Conservation (phyloP, 2,888 invertebrate genomes). For the Choreutis nemorana region DNA sequence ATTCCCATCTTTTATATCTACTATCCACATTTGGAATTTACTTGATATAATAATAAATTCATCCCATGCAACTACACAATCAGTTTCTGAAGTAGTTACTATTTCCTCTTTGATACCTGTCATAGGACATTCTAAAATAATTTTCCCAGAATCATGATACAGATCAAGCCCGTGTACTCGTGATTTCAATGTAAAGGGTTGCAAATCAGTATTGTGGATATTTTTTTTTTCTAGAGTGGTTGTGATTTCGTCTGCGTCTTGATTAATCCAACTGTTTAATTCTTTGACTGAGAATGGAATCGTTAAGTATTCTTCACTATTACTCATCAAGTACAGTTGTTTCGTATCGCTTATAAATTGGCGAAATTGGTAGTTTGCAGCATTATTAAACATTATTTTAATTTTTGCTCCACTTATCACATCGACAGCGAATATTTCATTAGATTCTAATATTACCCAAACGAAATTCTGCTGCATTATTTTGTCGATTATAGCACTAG, state of each 20-base stretch:
- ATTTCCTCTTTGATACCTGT: conserved; percentile 30
- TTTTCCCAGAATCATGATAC: conserved; percentile 18
- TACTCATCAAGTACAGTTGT: conserved; percentile 31
- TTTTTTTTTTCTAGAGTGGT: conserved; percentile 25
- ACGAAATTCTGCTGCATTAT: too few relatives aligned
- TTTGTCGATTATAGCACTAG: too few relatives aligned
- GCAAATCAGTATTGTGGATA: conserved; percentile 8
- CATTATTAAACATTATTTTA: conserved; percentile 20
- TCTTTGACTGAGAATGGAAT: conserved; percentile 21
- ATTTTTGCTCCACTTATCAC: conserved; percentile 20
- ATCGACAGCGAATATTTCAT: conserved; percentile 30
- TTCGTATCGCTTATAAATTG: conserved; percentile 19
- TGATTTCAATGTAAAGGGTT: conserved; percentile 6
- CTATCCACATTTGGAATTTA: conserved; percentile 33
- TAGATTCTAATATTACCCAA: conserved; percentile 37
- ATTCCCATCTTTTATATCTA: conserved; percentile 26
- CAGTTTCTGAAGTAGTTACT: conserved; percentile 15
- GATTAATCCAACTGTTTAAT: conserved; percentile 20
- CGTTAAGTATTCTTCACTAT: conserved; percentile 35
- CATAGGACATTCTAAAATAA: conserved; percentile 29
- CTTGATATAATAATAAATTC: conserved; percentile 25
- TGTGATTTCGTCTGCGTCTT: conserved; percentile 18
- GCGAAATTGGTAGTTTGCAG: conserved; percentile 29
- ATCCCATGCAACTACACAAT: conserved; percentile 30
- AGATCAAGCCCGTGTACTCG: conserved; percentile 24